Evolutionary conservation across 1,140 invertebrate species (phyloP).

Genomic region (Ceratina calcarata): DNA sequence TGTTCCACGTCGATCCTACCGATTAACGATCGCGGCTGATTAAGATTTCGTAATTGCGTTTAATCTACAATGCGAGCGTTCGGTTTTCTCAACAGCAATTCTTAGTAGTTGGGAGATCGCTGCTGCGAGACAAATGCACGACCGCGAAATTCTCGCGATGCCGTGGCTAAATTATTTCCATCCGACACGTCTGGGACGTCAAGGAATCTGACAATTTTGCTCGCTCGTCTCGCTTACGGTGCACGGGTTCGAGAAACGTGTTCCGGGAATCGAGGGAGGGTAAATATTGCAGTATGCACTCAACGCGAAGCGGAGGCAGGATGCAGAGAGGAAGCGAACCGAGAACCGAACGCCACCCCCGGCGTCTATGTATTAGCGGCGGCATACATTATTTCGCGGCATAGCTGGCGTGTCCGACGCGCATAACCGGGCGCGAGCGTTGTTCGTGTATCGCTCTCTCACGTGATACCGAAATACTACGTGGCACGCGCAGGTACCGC

Average conservation of each 20-base stretch:
- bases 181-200: slow-evolving; percentile 16
- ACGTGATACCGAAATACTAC: slow-evolving; percentile 59
- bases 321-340: slow-evolving; percentile 57
- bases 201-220: slow-evolving; percentile 47
- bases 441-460: slow-evolving; percentile 50
- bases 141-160: background rate
- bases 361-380: slow-evolving; percentile 76
- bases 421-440: slow-evolving; percentile 54
- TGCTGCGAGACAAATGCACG: background rate
- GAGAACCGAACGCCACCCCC: slow-evolving; percentile 35
- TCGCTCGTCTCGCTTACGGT: slow-evolving; percentile 53
- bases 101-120: too few species aligned
- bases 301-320: slow-evolving; percentile 49
- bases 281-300: slow-evolving; percentile 80
- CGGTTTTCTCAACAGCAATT: too few species aligned
- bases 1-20: too few species aligned
- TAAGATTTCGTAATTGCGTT: too few species aligned
- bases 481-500: slow-evolving; percentile 58
- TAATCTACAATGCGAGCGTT: too few species aligned
- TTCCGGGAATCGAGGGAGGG: slow-evolving; percentile 53
- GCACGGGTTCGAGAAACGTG: slow-evolving; percentile 36
- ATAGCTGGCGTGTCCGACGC: slow-evolving; percentile 60
- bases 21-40: too few species aligned
- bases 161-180: slow-evolving; percentile 26
- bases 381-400: slow-evolving; percentile 77